These are phyloP conservation scores for Cerastoderma edule DNA, from an alignment of 2,888 invertebrate genomes.

Conservation along the genomic window DNA sequence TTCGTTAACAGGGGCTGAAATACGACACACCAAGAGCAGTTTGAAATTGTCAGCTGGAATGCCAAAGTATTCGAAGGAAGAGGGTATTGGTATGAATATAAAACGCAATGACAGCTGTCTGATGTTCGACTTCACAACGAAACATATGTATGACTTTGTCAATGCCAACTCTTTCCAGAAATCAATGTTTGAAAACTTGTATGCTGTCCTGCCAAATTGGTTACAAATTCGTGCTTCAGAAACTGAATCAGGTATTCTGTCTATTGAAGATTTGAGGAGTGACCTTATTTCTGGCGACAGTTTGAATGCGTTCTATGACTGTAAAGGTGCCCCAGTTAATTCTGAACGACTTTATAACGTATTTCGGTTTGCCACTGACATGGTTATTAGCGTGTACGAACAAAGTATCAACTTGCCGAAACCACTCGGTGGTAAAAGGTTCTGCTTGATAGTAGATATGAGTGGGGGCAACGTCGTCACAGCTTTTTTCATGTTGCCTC, in stretches of 20 bases:
- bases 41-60: neutral
- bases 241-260: conserved; percentile 12
- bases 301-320: conserved; percentile 22
- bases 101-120: conserved; percentile 23
- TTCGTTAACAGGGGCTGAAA: conserved; percentile 2
- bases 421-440: conserved; percentile 21
- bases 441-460: conserved; percentile 44
- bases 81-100: neutral
- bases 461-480: conserved; percentile 34
- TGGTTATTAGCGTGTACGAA: conserved; percentile 31
- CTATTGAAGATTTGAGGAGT: conserved; percentile 28
- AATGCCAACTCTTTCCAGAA: conserved; percentile 32
- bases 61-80: neutral
- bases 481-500: conserved; percentile 44
- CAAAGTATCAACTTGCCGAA: conserved; percentile 30
- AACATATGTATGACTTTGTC: conserved; percentile 41
- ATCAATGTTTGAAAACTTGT: conserved; percentile 23
- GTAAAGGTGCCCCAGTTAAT: conserved; percentile 44
- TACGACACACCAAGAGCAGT: neutral
- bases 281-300: conserved; percentile 35
- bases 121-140: conserved; percentile 29
- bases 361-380: conserved; percentile 29
- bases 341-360: conserved; percentile 37
- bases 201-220: conserved; percentile 35
- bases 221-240: conserved; percentile 12